Base-by-base conservation (phyloP, 1,140 invertebrate genomes). In the Aplysia californica region DNA sequence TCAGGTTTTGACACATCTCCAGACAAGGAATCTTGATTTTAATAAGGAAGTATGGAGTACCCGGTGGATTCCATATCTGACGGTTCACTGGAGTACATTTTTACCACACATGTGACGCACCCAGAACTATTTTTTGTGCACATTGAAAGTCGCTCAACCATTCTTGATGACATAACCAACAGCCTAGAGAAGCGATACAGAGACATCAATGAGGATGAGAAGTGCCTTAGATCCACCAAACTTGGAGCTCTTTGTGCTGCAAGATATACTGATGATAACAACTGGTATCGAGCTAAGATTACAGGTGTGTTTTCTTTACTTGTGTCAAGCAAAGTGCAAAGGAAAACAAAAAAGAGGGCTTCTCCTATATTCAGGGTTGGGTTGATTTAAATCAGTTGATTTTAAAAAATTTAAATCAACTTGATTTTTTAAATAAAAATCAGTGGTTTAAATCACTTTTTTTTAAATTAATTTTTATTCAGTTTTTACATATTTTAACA, bases 211-310 rank as follows among this genome's bases (percentile, higher is more conserved):
- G 69, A 72, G 5, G 41, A 75, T 50, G 79, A 82, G 35, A 82
- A 83, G 33, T 26, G 39, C 1, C 38, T 86, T 20, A 39, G 31
- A 31, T 67, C 68, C 26, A 50, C 73, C 20, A 41, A 23, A 23
- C 65, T 93, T 68, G 93, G 93, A 5, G 91, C 92, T 0, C 83
- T 93, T 18, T 96, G 95, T 86, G 90, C 94, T 41, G 95, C 94
- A 0, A 91, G 93, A 72, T 95, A 93, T 84, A 93, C 92, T 0
- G 92, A 93, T 0, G 94, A 96, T 84, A 92, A 93, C 44, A 86
- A 89, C 1, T 97, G 95, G 95, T 96, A 96, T 83, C 91, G 95
- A 79, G 95, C 95, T 0, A 92, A 93, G 80, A 93, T 96, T n/a
- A 90, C 95, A 1, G 94, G 95, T 86, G 50, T 18, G 21, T 5